Evolutionary conservation across 2,113 vertebrate species (phyloP), one percentile per base, ranked within the genome.

Genomic region (Cygnus buccinator): DNA sequence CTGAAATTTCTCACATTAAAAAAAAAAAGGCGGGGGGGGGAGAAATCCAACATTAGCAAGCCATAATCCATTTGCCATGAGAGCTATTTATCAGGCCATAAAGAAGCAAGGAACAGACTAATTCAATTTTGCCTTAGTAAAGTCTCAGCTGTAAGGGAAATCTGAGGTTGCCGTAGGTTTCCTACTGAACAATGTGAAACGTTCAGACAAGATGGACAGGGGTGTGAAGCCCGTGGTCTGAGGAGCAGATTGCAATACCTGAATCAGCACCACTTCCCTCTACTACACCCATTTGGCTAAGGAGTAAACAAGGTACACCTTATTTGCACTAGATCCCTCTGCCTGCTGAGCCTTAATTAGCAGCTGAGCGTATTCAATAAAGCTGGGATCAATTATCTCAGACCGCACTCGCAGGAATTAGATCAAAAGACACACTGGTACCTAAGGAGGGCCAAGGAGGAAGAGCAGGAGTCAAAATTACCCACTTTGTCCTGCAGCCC

Each of bases 71-170:
- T 46, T 71, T 22, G 15, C 83, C 74, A 29, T 73, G 73, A 46
- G 80, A 86, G 94, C 61, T 88, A 71, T 74, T 81, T 72, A 89
- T 90, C 79, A 90, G 74, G 58, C 20, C 71, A 66, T 66, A 80
- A 70, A 67, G 84, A 72, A 87, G 74, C 62, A 65, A 50, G 5
- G 48, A 85, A 48, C 65, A 82, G 43, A 61, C 26, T 31, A 35
- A 89, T 65, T 74, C 52, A 11, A 17, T 89, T 91, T 72, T 89
- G 19, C 61, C 44, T 89, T 52, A 52, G 22, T 17, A 81, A 81
- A 71, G 17, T 43, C 72, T 92, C 66, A 54, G 84, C 54, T 94
- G 66, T 54, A 41, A 95, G 39, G 74, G 62, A 87, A 89, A 75
- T 44, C 54, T 44, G 58, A 90, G 54, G 74, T 72, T n/a, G 31